Base-by-base conservation (phyloP, 2,797 vertebrate genomes). In the Myiotriccus ornatus region DNA sequence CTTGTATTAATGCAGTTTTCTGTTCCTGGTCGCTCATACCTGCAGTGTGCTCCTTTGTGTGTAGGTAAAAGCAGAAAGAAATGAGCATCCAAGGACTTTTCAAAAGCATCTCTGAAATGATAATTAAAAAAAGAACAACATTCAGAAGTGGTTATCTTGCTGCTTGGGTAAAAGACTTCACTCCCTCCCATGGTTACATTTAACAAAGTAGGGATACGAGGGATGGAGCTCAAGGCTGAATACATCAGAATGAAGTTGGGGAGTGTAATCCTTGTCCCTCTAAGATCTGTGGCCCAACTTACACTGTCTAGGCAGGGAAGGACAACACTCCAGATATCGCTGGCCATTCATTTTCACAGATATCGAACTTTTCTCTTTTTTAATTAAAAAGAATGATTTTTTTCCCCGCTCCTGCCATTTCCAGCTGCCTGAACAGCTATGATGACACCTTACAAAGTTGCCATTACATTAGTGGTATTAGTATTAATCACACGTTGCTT, bases 401-500 rank as follows among this genome's bases (percentile, higher is more conserved):
- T 88, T 82, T 15, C 1, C 15, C 30, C 52, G 17, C 69, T 46
- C 46, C 37, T 95, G 87, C 57, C 50, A 82, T 34, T 92, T 60
- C 10, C 53, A 86, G 59, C 89, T 92, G 93, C 60, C 49, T 86
- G 87, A 70, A 70, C 84, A 87, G 73, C 60, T 88, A 82, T 60
- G 44, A 50, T 56, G 90, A 91, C 81, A 95, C 91, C 93, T 96
- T 89, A 73, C n/a, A 12, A 95, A 96, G 94, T 86, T 97, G 64
- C 92, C 7, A 68, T 92, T 96, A 84, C 78, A 14, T 41, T 59
- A 75, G 83, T 44, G 56, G 75, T 96, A 97, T 96, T 96, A 97
- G 84, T 97, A 98, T 98, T 97, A 98, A 98, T 98, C 97, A 98
- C 96, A 95, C 91, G 85, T 76, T 88, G 89, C 96, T 97, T 97